Evolutionary conservation across 2,797 vertebrate genomes (phyloP).

Genomic region (Aplochiton taeniatus): DNA sequence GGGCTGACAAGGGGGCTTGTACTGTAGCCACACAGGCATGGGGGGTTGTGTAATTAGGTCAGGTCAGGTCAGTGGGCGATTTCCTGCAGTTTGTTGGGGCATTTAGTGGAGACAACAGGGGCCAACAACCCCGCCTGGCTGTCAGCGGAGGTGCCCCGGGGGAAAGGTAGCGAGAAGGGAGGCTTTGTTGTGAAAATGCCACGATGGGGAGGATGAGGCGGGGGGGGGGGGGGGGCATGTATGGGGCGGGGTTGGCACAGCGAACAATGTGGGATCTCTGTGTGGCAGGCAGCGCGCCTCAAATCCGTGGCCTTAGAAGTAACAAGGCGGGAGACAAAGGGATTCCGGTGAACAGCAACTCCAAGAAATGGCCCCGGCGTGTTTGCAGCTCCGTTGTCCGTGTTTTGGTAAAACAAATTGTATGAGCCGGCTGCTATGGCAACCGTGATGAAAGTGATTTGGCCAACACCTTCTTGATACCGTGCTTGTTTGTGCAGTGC

Average conservation of each 20-base stretch:
- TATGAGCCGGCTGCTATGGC: conserved; percentile 22
- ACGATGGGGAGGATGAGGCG: neutral
- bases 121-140: conserved; percentile 44
- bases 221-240: conserved; percentile 16
- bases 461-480: conserved; percentile 23
- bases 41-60: conserved; percentile 74
- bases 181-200: conserved; percentile 57
- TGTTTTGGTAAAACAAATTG: neutral
- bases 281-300: conserved; percentile 1
- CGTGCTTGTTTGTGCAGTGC: conserved; percentile 33
- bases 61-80: conserved; percentile 65
- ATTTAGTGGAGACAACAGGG: conserved; percentile 64
- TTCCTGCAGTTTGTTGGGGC: conserved; percentile 64
- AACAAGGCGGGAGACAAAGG: conserved; percentile 23
- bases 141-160: conserved; percentile 35
- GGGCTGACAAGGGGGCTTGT: neutral
- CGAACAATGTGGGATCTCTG: neutral
- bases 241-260: conserved; percentile 29
- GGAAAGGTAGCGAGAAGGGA: conserved; percentile 47
- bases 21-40: neutral
- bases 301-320: conserved; percentile 48
- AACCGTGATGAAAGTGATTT: conserved; percentile 12
- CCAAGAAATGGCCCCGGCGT: neutral
- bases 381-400: neutral
- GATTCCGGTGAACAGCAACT: conserved; percentile 10